Conservation (phyloP, 2,888 invertebrate species). For the Drosophila rellima region DNA sequence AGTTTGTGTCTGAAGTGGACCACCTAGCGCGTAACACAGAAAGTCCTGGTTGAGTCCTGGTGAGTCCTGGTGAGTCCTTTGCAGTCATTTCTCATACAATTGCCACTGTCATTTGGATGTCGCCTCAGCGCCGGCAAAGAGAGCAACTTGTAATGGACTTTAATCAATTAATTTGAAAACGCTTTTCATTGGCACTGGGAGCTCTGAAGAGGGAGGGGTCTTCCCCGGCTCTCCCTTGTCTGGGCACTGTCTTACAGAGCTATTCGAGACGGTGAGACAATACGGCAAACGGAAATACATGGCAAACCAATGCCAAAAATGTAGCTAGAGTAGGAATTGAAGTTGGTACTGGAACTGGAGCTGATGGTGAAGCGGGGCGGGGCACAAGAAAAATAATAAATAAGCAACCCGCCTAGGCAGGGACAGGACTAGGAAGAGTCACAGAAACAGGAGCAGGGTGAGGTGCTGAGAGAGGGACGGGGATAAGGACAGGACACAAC, state of each 20-base stretch:
- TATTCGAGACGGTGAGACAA: conserved; percentile 38
- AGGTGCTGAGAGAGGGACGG: not conserved
- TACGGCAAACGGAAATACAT: conserved; percentile 70
- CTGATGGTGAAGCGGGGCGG: conserved; percentile 14
- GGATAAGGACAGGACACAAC: conserved; percentile 69
- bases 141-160: conserved; percentile 80
- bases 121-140: conserved; percentile 42
- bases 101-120: conserved; percentile 75
- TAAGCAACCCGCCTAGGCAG: conserved; percentile 64
- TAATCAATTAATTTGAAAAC: conserved; percentile 82
- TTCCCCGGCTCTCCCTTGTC: conserved; percentile 41
- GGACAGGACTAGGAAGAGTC: not conserved
- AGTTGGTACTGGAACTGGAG: not conserved
- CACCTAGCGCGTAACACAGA: conserved; percentile 40
- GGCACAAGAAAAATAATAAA: conserved; percentile 73
- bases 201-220: conserved; percentile 26
- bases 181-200: conserved; percentile 71
- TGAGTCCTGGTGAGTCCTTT: conserved; percentile 42
- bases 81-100: conserved; percentile 78
- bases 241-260: conserved; percentile 56
- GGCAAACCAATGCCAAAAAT: conserved; percentile 77
- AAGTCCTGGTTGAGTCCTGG: conserved; percentile 32
- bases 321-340: conserved; percentile 27
- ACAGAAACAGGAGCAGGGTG: too few relatives aligned
- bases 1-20: conserved; percentile 46